Evolutionary conservation across 2,797 vertebrate genomes (phyloP).

Genomic region (Cossypha heuglini): DNA sequence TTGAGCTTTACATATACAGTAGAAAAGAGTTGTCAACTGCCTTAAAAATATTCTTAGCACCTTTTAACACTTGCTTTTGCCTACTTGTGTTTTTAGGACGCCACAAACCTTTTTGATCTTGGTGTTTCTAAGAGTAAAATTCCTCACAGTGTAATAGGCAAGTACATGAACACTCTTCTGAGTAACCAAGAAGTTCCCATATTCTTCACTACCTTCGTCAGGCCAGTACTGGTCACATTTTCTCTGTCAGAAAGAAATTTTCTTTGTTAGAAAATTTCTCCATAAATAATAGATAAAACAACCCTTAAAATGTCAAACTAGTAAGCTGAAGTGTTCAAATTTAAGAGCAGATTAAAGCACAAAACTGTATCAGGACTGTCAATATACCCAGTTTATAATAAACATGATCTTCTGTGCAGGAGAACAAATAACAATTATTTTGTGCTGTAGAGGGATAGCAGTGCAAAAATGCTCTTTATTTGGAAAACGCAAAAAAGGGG

Average conservation of each 20-base stretch:
- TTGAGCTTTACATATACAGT: background rate
- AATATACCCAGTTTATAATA: background rate
- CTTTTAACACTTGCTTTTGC: background rate
- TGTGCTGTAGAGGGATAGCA: background rate
- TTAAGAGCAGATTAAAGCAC: background rate
- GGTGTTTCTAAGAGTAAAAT: constrained; percentile 87
- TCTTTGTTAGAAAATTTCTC: background rate
- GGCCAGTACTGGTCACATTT: constrained; percentile 99
- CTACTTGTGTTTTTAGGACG: background rate
- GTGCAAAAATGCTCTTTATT: background rate
- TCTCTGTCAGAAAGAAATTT: constrained; percentile 76
- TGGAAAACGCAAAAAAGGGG: background rate
- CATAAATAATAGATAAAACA: background rate
- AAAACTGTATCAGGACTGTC: background rate
- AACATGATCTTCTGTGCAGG: background rate
- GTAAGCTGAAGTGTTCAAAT: background rate
- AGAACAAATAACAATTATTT: background rate
- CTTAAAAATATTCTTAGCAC: background rate
- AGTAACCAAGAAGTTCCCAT: constrained; percentile 87
- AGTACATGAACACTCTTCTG: constrained; percentile 83
- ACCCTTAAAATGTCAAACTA: background rate
- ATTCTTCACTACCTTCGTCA: constrained; percentile 89
- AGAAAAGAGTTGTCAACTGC: background rate
- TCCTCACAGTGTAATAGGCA: constrained; percentile 91
- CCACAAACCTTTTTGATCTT: constrained; percentile 87